Evolutionary conservation across 2,113 vertebrate species (phyloP).

Genomic region (Mohoua ochrocephala): DNA sequence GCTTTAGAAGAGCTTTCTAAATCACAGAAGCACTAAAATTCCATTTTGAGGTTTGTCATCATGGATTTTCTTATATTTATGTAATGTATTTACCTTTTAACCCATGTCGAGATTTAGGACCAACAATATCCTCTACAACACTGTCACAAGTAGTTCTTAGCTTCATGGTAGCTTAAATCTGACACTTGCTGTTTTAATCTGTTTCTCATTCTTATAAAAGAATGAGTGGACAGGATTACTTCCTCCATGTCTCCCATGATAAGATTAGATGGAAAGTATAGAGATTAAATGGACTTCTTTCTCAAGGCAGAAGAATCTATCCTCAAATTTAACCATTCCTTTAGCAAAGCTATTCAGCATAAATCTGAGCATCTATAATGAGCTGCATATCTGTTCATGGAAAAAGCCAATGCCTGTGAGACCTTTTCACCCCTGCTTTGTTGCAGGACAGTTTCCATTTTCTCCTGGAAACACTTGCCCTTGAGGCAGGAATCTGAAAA

Average conservation of each 20-base stretch:
- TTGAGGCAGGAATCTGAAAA: background rate
- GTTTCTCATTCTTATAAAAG: background rate
- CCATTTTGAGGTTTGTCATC: background rate
- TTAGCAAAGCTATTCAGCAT: background rate
- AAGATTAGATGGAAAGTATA: background rate
- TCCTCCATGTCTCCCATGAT: background rate
- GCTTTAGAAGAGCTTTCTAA: background rate
- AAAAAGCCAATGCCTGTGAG: background rate
- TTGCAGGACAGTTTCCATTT: background rate
- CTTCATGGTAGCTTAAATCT: background rate
- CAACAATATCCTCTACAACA: background rate
- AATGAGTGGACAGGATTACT: background rate
- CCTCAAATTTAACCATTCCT: background rate
- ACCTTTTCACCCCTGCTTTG: background rate
- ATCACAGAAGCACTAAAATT: background rate
- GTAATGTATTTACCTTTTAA: background rate
- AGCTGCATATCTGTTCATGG: background rate
- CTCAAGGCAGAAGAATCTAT: background rate
- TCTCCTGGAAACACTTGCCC: background rate
- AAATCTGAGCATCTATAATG: background rate
- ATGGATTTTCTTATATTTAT: background rate
- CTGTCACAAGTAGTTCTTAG: background rate
- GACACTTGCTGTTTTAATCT: background rate
- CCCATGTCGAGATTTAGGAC: fast-evolving
- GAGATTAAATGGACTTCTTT: background rate